Evolutionary conservation across 2,888 invertebrate species (phyloP).

Genomic region (Melangyna quadrimaculata): DNA sequence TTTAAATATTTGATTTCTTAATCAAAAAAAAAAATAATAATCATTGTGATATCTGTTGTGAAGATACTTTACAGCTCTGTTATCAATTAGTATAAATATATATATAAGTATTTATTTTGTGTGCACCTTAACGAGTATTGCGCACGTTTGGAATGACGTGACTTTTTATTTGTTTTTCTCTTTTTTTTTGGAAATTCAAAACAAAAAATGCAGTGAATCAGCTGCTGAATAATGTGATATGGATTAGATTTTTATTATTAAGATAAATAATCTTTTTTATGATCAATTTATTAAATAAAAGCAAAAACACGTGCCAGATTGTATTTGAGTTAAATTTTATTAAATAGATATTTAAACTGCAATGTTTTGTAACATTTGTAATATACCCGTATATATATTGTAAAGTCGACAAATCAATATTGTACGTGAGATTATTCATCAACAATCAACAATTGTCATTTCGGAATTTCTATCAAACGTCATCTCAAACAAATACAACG

Average conservation of each 20-base stretch:
- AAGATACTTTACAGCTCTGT: constrained; percentile 14
- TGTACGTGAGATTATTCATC: not conserved
- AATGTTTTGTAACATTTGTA: not conserved
- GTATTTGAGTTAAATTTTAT: not conserved
- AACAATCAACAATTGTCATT: not conserved
- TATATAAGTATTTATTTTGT: too few relatives aligned
- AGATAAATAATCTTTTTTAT: not conserved
- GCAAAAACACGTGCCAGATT: not conserved
- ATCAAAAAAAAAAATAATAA: constrained; percentile 47
- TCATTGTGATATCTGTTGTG: constrained; percentile 28
- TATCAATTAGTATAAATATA: not conserved
- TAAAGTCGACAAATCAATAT: too few relatives aligned
- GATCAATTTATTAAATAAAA: not conserved
- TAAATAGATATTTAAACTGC: not conserved
- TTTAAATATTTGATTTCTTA: constrained; percentile 62
- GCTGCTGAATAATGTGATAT: not conserved
- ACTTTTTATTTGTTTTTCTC: not conserved
- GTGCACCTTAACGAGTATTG: constrained; percentile 23
- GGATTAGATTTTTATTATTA: not conserved
- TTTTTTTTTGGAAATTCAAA: not conserved
- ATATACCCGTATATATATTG: too few relatives aligned
- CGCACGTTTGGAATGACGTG: constrained; percentile 60
- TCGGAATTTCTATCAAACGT: not conserved
- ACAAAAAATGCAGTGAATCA: constrained; percentile 14
- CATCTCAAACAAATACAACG: not conserved